Evolutionary conservation across 2,888 invertebrate genomes (phyloP).

Genomic region (Xestia xanthographa): DNA sequence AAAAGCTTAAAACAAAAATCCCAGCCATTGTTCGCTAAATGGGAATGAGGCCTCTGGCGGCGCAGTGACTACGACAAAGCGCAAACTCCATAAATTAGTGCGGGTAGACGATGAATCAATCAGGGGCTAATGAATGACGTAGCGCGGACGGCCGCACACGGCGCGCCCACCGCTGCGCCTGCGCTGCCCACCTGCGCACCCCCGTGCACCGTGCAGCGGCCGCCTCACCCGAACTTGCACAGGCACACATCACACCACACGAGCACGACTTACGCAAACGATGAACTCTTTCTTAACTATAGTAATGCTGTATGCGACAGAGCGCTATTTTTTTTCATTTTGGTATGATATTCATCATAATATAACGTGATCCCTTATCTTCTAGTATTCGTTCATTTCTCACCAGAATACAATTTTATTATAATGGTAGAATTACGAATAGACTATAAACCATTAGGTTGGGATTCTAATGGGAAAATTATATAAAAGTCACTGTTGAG

Average conservation of each 20-base stretch:
- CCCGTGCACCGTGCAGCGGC: constrained; percentile 24
- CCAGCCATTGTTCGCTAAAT: constrained; percentile 79
- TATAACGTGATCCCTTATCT: constrained; percentile 41
- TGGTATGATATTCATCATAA: constrained; percentile 26
- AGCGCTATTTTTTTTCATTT: constrained; percentile 28
- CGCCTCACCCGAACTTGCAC: constrained; percentile 9
- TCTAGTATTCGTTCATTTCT: constrained; percentile 45
- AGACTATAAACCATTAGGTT: constrained; percentile 42
- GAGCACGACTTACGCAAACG: constrained; percentile 31
- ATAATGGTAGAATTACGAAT: constrained; percentile 21
- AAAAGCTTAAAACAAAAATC: constrained; percentile 79
- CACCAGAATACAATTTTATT: constrained; percentile 33
- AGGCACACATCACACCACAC: constrained; percentile 21
- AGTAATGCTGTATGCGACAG: constrained; percentile 31
- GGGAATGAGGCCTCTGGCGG: constrained; percentile 75
- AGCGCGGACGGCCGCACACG: constrained; percentile 82
- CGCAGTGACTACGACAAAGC: constrained; percentile 80
- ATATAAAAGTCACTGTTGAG: constrained; percentile 26
- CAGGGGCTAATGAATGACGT: constrained; percentile 84
- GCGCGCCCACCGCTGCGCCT: constrained; percentile 68
- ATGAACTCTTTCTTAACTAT: constrained; percentile 31
- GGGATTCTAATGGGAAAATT: constrained; percentile 26
- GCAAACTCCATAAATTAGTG: constrained; percentile 85
- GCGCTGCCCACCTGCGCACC: constrained; percentile 54
- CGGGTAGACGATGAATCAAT: constrained; percentile 87